Conservation (phyloP, 2,113 vertebrate species). For the Myocastor coypus region DNA sequence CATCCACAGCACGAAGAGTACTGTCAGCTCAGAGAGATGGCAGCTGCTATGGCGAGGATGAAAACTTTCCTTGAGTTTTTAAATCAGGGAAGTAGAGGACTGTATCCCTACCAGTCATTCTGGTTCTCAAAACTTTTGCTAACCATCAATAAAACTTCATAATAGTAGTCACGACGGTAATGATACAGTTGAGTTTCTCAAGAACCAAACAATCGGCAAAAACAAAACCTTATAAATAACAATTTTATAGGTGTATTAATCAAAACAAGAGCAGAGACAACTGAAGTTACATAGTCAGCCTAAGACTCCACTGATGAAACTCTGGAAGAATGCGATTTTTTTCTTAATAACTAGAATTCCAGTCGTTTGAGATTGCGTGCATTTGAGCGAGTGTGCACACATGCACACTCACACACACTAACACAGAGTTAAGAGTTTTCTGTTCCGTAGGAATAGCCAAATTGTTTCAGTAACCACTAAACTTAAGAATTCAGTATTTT, state of each 20-base stretch:
- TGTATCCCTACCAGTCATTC: background rate
- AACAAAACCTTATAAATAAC: background rate
- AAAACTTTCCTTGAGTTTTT: background rate
- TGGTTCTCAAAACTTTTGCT: background rate
- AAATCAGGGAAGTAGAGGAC: background rate
- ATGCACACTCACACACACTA: background rate
- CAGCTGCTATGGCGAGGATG: background rate
- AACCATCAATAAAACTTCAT: constrained; percentile 4
- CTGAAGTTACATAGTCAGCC: background rate
- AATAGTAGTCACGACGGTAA: background rate
- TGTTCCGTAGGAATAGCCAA: constrained; percentile 10
- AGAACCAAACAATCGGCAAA: background rate
- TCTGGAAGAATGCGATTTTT: background rate
- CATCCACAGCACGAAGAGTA: background rate
- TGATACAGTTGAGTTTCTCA: background rate
- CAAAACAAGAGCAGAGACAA: background rate
- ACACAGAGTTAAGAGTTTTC: background rate
- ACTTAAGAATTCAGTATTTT: constrained; percentile 33
- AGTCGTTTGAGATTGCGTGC: background rate
- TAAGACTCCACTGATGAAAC: background rate
- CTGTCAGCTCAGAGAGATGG: background rate
- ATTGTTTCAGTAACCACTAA: background rate
- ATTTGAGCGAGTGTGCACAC: too few species aligned
- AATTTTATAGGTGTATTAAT: background rate
- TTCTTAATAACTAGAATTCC: constrained; percentile 32